Percentiles rank a stretch among this genome's conserved stretches.
These are phyloP conservation scores for Tupaia tana DNA, from an alignment of 2,113 vertebrate species.

Conservation along the genomic window DNA sequence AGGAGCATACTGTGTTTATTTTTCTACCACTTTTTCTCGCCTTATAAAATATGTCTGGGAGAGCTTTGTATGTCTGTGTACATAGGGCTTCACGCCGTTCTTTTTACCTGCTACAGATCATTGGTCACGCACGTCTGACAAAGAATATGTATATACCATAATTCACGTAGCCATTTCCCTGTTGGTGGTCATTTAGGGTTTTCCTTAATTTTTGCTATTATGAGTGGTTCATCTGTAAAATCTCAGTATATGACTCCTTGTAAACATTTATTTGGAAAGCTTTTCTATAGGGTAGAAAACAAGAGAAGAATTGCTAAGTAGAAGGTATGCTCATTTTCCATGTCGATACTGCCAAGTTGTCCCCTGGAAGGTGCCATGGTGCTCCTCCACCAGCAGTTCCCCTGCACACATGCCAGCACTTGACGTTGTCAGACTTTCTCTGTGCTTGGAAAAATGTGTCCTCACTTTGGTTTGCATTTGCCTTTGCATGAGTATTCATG, in stretches of 20 bases:
- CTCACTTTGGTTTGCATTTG: slow-evolving; percentile 30
- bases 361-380: background rate
- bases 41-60: background rate
- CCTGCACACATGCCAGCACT: background rate
- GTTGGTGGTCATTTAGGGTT: background rate
- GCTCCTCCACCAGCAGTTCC: background rate
- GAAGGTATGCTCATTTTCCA: background rate
- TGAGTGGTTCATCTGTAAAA: background rate
- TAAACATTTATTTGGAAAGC: background rate
- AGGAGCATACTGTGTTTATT: background rate
- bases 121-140: background rate
- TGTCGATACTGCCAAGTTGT: background rate
- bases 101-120: background rate
- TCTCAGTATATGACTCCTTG: background rate
- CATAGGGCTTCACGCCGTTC: background rate
- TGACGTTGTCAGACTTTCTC: background rate
- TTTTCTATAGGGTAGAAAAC: background rate
- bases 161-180: background rate
- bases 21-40: background rate
- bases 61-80: background rate
- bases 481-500: background rate
- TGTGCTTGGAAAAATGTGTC: background rate
- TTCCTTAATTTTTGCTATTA: background rate
- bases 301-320: background rate
- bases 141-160: background rate